Evolutionary conservation across 2,113 vertebrate genomes (phyloP), one percentile per base, ranked within the genome.

Genomic region (Anarrhichthys ocellatus): DNA sequence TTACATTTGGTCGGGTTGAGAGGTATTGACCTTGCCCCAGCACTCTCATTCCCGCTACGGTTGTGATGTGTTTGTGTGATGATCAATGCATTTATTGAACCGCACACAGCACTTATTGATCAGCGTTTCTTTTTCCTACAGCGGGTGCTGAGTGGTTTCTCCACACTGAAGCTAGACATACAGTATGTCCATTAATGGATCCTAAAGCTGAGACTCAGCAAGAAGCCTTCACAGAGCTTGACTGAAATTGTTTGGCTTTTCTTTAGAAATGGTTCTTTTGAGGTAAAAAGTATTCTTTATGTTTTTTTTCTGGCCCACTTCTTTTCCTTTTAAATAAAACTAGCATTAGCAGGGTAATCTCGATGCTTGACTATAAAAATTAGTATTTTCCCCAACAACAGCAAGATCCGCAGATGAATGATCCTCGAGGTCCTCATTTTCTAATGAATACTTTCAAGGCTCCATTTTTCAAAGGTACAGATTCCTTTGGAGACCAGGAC

Each of bases 51-150:
- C 85, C 88, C 67, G 73, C 78, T 72, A 61, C 83, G 78, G 83
- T 66, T 65, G 50, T 72, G 81, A 84, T 81, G 78, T 87, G 88
- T 88, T 90, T 90, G 91, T 78, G 82, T n/a, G 70, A 81, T 90
- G 87, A 93, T 94, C 93, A 90, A 92, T 92, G 89, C 74, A 56
- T 75, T 78, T 70, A 93, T 93, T 76, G 91, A 92, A 78, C 88
- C 40, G 3, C 81, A 74, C 76, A 36, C 88, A 74, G 88, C 74
- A 76, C 61, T 61, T 82, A 92, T 90, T 84, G 91, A 94, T 92
- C 87, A 59, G 71, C 70, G 83, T 78, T 92, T 83, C 84, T 92
- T 91, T 91, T 87, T 88, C 74, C 81, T 87, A 6, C 64, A 85
- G 84, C 76, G 75, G 61, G 59, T 17, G 42, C 86, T 90, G 80